A percentile compares a stretch with the other conserved stretches of the same genome.
phyloP scores from a whole-genome alignment of 2,113 vertebrate species.

The Sinocyclocheilus maitianheensis region DNA sequence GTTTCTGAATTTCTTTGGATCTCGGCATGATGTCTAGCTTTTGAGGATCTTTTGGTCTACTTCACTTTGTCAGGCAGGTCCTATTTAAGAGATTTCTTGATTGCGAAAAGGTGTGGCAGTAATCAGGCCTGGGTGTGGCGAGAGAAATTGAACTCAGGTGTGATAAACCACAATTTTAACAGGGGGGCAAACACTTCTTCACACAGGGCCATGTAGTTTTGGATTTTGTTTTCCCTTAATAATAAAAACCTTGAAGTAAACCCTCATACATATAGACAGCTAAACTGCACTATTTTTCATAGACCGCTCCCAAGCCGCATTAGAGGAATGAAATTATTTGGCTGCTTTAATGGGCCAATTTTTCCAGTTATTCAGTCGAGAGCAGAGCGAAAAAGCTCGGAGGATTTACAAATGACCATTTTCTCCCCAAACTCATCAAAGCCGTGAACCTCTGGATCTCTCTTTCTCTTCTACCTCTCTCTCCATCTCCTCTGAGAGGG shows the following conservation, averaged over 20 bases:
- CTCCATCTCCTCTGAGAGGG: slow-evolving; percentile 37
- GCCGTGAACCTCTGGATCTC: background rate
- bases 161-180: no score
- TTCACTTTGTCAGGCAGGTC: no score
- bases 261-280: background rate
- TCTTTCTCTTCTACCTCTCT: slow-evolving; percentile 61
- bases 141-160: no score
- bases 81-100: no score
- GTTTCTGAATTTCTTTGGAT: no score
- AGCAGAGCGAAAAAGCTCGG: background rate
- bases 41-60: no score
- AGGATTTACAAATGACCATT: slow-evolving; percentile 33
- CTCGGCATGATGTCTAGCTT: no score
- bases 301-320: slow-evolving; percentile 11
- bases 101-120: no score
- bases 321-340: slow-evolving; percentile 6
- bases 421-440: slow-evolving; percentile 19
- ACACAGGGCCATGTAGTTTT: no score
- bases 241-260: background rate
- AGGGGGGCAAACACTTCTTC: no score
- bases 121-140: no score
- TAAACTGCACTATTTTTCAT: background rate
- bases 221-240: no score
- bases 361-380: background rate
- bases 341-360: slow-evolving; percentile 1